Evolutionary conservation across 1,140 invertebrate species (phyloP).

Genomic region (Temnothorax nylanderi): DNA sequence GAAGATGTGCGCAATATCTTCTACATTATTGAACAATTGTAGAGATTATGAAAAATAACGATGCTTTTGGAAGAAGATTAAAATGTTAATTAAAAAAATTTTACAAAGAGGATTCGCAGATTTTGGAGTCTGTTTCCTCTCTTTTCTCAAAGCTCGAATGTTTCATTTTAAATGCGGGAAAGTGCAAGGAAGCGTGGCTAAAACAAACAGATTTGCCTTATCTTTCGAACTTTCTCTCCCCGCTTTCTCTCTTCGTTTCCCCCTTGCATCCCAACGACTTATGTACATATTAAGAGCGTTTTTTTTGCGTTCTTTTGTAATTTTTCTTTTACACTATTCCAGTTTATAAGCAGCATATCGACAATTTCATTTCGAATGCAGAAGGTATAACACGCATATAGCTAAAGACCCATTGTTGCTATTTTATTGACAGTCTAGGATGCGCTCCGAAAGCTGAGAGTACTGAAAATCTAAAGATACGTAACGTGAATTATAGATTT

Average conservation of each 20-base stretch:
- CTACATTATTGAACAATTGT: conserved; percentile 69
- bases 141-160: background rate
- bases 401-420: background rate
- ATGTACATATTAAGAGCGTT: background rate
- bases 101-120: background rate
- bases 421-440: background rate
- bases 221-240: conserved; percentile 8
- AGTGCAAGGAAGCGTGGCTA: conserved; percentile 37
- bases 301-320: background rate
- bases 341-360: background rate
- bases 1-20: background rate
- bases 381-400: background rate
- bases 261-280: background rate
- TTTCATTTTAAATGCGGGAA: background rate
- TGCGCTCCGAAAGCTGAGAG: background rate
- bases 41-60: background rate
- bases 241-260: background rate
- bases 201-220: conserved; percentile 17
- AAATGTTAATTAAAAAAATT: conserved; percentile 86
- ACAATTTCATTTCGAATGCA: background rate
- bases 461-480: background rate
- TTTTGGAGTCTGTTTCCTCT: background rate
- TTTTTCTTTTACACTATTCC: background rate
- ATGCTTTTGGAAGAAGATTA: conserved; percentile 89
- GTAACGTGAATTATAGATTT: background rate